Percentiles rank a stretch among this genome's conserved stretches.
phyloP scores from a whole-genome alignment of 2,888 invertebrate genomes.

The Drosophila nr. fundita region DNA sequence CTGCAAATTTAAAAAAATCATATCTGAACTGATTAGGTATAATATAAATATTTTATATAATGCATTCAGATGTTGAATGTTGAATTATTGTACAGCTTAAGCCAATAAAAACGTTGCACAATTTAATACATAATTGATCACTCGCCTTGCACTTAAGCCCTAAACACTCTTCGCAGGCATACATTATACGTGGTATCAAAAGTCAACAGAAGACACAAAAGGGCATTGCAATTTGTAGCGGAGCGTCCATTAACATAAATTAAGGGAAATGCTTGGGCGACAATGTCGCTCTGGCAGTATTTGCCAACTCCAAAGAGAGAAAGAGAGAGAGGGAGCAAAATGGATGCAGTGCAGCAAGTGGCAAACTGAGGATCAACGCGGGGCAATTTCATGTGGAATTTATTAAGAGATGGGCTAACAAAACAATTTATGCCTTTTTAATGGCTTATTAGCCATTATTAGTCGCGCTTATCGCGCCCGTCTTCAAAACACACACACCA shows the following conservation, averaged over 20 bases:
- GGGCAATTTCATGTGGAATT: constrained; percentile 73
- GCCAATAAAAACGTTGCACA: neutral
- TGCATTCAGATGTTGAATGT: neutral
- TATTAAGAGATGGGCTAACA: constrained; percentile 83
- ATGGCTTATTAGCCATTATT: constrained; percentile 83
- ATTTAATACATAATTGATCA: neutral
- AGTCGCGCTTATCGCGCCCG: constrained; percentile 82
- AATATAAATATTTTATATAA: neutral
- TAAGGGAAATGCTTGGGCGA: constrained; percentile 62
- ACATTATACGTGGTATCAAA: constrained; percentile 35
- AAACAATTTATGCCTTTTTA: constrained; percentile 83
- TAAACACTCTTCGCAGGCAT: constrained; percentile 5
- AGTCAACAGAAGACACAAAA: constrained; percentile 57
- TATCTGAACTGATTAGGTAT: too few relatives aligned
- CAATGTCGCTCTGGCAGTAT: constrained; percentile 44
- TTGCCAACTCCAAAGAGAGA: neutral
- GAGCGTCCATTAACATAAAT: constrained; percentile 82
- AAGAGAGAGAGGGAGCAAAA: constrained; percentile 7
- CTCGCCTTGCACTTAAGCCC: neutral
- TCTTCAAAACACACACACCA: constrained; percentile 49
- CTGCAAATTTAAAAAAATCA: neutral
- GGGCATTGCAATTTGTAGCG: constrained; percentile 80
- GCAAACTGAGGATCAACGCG: constrained; percentile 35
- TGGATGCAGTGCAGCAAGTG: constrained; percentile 66
- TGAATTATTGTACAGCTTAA: neutral